These are phyloP conservation scores for Perognathus longimembris DNA, from an alignment of 2,113 vertebrate species.

Conservation along the genomic window DNA sequence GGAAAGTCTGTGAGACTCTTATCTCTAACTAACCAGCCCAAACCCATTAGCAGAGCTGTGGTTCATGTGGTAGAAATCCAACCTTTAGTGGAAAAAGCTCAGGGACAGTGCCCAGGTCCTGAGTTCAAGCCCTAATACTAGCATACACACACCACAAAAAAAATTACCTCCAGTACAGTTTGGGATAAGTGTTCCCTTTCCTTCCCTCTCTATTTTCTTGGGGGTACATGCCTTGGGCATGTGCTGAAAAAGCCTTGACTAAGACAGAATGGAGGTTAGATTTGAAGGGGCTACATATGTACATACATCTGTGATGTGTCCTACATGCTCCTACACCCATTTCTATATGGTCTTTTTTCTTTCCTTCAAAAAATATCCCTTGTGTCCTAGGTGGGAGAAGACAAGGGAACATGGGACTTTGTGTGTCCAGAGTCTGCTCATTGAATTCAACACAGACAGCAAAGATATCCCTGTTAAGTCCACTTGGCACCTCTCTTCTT, in stretches of 20 bases:
- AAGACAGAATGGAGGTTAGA: not conserved
- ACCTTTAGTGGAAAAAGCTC: too few relatives aligned
- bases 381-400: not conserved
- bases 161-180: not conserved
- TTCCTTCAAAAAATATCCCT: not conserved
- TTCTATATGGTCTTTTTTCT: not conserved
- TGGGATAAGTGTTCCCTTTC: not conserved
- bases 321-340: not conserved
- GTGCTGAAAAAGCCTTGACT: not conserved
- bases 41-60: too few relatives aligned
- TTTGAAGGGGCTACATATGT: not conserved
- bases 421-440: not conserved
- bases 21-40: too few relatives aligned
- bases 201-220: not conserved
- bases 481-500: not conserved
- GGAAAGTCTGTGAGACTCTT: too few relatives aligned
- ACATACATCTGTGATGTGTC: not conserved
- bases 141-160: not conserved
- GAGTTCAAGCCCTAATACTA: too few relatives aligned
- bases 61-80: too few relatives aligned
- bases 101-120: too few relatives aligned
- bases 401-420: not conserved
- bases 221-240: not conserved
- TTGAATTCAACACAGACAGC: not conserved
- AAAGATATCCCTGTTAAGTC: not conserved